These are phyloP conservation scores for Uloborus plumipes DNA, from an alignment of 2,888 invertebrate genomes.

Conservation along the genomic window DNA sequence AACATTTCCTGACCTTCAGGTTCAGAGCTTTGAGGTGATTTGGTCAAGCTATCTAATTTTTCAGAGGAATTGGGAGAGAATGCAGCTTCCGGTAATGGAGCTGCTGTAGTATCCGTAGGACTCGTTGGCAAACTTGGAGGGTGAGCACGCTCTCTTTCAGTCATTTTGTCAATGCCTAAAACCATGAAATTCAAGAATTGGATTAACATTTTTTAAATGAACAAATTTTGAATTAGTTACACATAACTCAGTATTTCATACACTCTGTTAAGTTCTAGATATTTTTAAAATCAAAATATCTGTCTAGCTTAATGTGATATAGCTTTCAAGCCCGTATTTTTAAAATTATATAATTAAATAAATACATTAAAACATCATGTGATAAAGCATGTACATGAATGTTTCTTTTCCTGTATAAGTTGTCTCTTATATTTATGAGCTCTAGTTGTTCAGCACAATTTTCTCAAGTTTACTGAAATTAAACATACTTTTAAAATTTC, in stretches of 20 bases:
- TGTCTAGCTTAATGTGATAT: too few relatives aligned
- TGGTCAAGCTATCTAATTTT: not conserved
- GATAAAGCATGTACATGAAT: not conserved
- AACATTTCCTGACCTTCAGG: conserved; percentile 64
- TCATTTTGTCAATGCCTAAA: conserved; percentile 88
- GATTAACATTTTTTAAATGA: not conserved
- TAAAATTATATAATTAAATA: not conserved
- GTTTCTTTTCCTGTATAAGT: too few relatives aligned
- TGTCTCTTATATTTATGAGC: too few relatives aligned
- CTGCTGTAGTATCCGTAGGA: conserved; percentile 43
- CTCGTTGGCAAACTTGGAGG: conserved; percentile 67
- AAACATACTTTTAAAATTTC: too few relatives aligned
- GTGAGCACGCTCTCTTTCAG: conserved; percentile 93
- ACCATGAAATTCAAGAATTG: not conserved
- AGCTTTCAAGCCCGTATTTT: too few relatives aligned
- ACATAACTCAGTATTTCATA: not conserved
- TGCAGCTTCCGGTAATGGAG: conserved; percentile 21
- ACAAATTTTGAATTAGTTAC: not conserved
- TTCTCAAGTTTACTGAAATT: too few relatives aligned
- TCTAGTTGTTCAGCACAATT: too few relatives aligned
- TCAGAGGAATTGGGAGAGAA: conserved; percentile 7
- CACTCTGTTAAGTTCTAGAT: not conserved
- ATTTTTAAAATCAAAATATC: too few relatives aligned
- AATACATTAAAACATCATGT: too few relatives aligned
- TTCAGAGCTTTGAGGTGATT: conserved; percentile 36